A percentile compares a stretch with the other conserved stretches of the same genome.
These are phyloP conservation scores for Macroteleia sp. DNA, from an alignment of 2,888 invertebrate genomes.

Conservation along the genomic window DNA sequence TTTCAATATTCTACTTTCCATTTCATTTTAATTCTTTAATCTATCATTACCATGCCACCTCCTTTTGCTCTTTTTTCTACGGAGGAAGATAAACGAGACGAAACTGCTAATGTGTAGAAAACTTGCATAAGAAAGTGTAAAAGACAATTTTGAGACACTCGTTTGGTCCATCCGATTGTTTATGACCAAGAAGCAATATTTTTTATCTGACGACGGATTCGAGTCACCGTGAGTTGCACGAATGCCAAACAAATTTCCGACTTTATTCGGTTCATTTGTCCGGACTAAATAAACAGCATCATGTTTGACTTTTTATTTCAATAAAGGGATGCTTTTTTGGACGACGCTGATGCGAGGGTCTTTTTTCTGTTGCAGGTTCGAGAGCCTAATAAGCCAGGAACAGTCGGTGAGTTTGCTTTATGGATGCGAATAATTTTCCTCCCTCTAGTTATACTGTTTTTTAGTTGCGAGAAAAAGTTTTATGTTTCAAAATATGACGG, in stretches of 20 bases:
- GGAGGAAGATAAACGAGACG: slow-evolving; percentile 48
- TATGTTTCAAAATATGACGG: no score
- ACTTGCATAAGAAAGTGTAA: not conserved
- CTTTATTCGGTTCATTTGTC: slow-evolving; percentile 29
- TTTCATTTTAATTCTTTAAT: slow-evolving; percentile 11
- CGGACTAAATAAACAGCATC: slow-evolving; percentile 30
- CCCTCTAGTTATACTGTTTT: not conserved
- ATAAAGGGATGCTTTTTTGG: slow-evolving; percentile 18
- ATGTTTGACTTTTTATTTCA: slow-evolving; percentile 29
- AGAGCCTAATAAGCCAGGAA: slow-evolving; percentile 34
- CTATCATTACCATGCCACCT: slow-evolving; percentile 31
- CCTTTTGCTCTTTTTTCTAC: slow-evolving; percentile 24
- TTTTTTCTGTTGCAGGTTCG: slow-evolving; percentile 33
- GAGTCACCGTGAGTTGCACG: slow-evolving; percentile 14
- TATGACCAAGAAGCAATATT: slow-evolving; percentile 1
- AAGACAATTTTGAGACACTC: not conserved
- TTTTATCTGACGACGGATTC: not conserved
- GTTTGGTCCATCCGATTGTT: slow-evolving; percentile 4
- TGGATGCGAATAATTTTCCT: slow-evolving; percentile 3
- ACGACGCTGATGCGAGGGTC: not conserved
- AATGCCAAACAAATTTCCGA: slow-evolving; percentile 22
- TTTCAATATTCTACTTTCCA: not conserved
- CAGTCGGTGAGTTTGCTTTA: slow-evolving; percentile 33
- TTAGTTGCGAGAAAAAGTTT: slow-evolving; percentile 5
- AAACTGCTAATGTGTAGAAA: slow-evolving; percentile 36